Evolutionary conservation across 2,888 invertebrate species (phyloP).

Genomic region (Oligia strigilis): DNA sequence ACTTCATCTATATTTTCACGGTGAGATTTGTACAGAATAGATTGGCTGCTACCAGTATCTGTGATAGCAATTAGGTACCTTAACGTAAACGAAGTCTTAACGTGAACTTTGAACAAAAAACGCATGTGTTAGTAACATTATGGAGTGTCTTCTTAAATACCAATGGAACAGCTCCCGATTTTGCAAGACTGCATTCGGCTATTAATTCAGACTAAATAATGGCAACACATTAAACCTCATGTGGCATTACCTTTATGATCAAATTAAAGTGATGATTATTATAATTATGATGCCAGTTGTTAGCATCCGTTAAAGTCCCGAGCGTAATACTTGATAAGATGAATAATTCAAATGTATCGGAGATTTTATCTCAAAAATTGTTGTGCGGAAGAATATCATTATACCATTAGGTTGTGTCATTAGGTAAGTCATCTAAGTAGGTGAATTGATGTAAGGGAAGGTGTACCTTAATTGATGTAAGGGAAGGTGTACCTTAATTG

Average conservation of each 20-base stretch:
- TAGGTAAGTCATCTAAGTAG: slow-evolving; percentile 8
- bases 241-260: slow-evolving; percentile 40
- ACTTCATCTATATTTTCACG: too few relatives aligned
- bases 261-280: slow-evolving; percentile 44
- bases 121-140: too few relatives aligned
- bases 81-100: too few relatives aligned
- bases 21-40: too few relatives aligned
- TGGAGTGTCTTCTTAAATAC: too few relatives aligned
- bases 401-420: slow-evolving; percentile 35
- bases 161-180: too few relatives aligned
- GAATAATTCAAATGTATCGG: slow-evolving; percentile 58
- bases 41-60: too few relatives aligned
- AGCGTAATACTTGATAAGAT: slow-evolving; percentile 43
- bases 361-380: slow-evolving; percentile 51
- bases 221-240: background rate
- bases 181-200: too few relatives aligned
- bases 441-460: slow-evolving; percentile 6
- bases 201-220: too few relatives aligned
- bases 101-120: too few relatives aligned
- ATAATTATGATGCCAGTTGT: slow-evolving; percentile 51
- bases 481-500: slow-evolving; percentile 1
- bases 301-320: slow-evolving; percentile 40
- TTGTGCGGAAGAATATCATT: slow-evolving; percentile 41
- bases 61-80: too few relatives aligned
- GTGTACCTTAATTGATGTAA: slow-evolving; percentile 10